These are phyloP conservation scores for Cettia cetti DNA, from an alignment of 2,113 vertebrate species.

Conservation along the genomic window DNA sequence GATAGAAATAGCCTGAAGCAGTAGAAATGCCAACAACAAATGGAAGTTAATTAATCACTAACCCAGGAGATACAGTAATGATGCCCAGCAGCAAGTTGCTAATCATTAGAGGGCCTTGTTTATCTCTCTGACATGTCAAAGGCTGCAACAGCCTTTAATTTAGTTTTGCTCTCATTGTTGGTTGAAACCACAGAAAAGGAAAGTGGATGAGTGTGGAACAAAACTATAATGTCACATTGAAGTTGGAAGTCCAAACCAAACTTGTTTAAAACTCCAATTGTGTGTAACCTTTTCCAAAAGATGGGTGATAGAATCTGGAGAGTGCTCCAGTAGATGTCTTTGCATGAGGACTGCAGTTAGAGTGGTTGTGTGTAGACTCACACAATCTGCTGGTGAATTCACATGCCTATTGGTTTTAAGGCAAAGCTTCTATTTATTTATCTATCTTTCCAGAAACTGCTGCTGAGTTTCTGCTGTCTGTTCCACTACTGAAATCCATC, in stretches of 20 bases:
- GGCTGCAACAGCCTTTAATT: background rate
- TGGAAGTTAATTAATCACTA: slow-evolving; percentile 46
- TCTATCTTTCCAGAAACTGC: background rate
- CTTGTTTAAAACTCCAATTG: background rate
- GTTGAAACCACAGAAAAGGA: background rate
- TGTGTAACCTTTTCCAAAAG: background rate
- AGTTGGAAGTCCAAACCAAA: background rate
- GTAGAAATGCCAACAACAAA: slow-evolving; percentile 20
- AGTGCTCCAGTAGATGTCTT: background rate
- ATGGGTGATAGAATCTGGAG: background rate
- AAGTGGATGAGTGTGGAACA: background rate
- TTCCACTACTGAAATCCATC: background rate
- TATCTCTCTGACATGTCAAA: background rate
- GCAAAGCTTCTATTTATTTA: background rate
- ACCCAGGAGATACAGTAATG: background rate
- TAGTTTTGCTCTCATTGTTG: background rate
- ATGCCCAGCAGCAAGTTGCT: slow-evolving; percentile 17
- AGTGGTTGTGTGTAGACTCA: background rate
- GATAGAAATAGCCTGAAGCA: slow-evolving; percentile 29
- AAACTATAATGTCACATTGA: background rate
- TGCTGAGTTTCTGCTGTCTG: background rate
- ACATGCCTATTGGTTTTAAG: background rate
- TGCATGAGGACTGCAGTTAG: background rate
- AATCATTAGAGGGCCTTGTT: slow-evolving; percentile 20
- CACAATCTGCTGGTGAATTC: background rate